Evolutionary conservation across 2,113 vertebrate species (phyloP).

Genomic region (Megaleporinus macrocephalus): DNA sequence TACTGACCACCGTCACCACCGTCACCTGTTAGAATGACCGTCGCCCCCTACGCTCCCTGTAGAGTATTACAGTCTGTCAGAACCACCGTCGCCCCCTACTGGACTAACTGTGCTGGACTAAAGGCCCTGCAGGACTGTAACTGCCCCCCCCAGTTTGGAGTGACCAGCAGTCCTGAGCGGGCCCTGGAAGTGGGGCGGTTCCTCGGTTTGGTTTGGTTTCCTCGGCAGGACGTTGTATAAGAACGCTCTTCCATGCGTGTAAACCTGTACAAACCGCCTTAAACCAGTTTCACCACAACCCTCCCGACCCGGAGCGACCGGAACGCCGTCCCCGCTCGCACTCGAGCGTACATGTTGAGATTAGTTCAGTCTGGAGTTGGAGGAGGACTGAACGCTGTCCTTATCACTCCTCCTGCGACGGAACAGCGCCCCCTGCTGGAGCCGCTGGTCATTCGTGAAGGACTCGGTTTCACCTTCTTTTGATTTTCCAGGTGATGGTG

Average conservation of each 20-base stretch:
- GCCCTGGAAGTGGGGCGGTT: too few relatives aligned
- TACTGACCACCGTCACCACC: too few relatives aligned
- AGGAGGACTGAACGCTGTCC: background rate
- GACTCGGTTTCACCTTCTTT: background rate
- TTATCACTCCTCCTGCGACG: background rate
- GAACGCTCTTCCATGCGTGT: background rate
- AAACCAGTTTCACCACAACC: background rate
- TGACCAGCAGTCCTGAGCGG: too few relatives aligned
- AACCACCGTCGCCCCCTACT: background rate
- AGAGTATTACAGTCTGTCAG: background rate
- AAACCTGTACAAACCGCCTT: conserved; percentile 3
- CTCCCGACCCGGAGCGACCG: background rate
- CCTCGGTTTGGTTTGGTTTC: background rate
- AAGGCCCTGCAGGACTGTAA: too few relatives aligned
- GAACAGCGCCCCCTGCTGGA: background rate
- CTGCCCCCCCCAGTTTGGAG: too few relatives aligned
- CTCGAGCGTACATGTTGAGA: background rate
- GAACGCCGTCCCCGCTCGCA: background rate
- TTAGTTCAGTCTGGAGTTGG: background rate
- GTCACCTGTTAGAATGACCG: too few relatives aligned
- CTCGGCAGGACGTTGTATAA: background rate
- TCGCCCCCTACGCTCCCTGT: too few relatives aligned
- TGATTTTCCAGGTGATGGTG: conserved; percentile 12
- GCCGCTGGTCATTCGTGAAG: background rate
- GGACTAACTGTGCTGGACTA: too few relatives aligned